Percentiles rank a stretch among this genome's conserved stretches.
phyloP scores from a whole-genome alignment of 2,888 invertebrate species.

The Eubasilissa splendida region DNA sequence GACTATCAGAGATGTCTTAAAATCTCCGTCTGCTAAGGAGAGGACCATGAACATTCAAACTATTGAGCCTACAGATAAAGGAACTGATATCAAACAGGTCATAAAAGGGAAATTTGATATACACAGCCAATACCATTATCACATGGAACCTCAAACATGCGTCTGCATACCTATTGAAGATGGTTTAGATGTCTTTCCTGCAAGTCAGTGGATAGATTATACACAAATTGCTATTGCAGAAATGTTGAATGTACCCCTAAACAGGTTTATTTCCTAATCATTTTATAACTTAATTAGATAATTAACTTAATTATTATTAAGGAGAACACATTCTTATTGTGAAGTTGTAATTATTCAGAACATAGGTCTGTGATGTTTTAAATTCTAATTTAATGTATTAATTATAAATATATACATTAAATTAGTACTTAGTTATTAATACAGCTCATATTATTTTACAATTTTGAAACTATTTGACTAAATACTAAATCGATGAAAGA shows the following conservation, averaged over 20 bases:
- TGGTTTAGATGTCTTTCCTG: slow-evolving; percentile 75
- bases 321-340: no score
- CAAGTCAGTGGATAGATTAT: slow-evolving; percentile 78
- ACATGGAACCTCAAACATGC: slow-evolving; percentile 83
- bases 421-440: no score
- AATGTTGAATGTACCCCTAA: slow-evolving; percentile 72
- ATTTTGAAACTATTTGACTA: neutral
- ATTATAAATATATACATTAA: no score
- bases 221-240: slow-evolving; percentile 73
- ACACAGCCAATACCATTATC: slow-evolving; percentile 82
- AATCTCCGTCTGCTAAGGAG: slow-evolving; percentile 65
- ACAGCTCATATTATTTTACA: neutral
- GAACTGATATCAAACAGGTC: slow-evolving; percentile 67
- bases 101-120: slow-evolving; percentile 73
- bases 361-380: no score
- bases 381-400: no score
- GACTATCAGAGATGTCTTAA: slow-evolving; percentile 70
- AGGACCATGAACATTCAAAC: slow-evolving; percentile 65
- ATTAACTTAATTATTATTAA: neutral
- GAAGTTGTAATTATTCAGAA: no score
- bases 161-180: slow-evolving; percentile 79
- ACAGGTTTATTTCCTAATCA: slow-evolving; percentile 68
- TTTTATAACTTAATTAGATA: neutral
- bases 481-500: neutral
- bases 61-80: slow-evolving; percentile 64